Percentiles rank a stretch among this genome's conserved stretches.
Conservation (phyloP, 2,113 vertebrate species). For the Halichoeres trimaculatus region DNA sequence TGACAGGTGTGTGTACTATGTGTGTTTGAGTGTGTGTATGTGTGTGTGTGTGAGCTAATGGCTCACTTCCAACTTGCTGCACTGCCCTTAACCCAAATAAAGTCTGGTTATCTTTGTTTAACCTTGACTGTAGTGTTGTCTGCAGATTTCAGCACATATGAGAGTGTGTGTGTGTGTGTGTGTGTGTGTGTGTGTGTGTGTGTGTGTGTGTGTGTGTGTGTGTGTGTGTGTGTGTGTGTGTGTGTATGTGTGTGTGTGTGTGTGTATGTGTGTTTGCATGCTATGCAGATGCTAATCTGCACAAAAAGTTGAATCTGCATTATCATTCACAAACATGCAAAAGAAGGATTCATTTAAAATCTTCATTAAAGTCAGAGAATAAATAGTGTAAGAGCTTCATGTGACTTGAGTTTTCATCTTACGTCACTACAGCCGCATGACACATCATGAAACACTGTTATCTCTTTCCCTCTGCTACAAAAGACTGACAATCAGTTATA, state of each 20-base stretch:
- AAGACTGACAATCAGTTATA: constrained; percentile 45
- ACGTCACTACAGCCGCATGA: constrained; percentile 6
- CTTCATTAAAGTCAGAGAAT: not conserved
- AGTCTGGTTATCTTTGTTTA: constrained; percentile 69
- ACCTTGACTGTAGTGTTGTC: constrained; percentile 60
- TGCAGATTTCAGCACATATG: constrained; percentile 10
- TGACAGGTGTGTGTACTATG: constrained; percentile 56
- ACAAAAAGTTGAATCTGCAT: not conserved
- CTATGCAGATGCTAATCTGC: not conserved
- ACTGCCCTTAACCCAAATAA: constrained; percentile 74
- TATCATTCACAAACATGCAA: not conserved
- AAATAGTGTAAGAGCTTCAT: not conserved
- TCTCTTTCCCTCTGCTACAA: constrained; percentile 18
- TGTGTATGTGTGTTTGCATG: not conserved
- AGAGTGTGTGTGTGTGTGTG: constrained; percentile 12
- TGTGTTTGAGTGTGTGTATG: constrained; percentile 40
- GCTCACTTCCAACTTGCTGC: constrained; percentile 58
- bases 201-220: not conserved
- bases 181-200: not conserved
- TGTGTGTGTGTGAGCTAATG: constrained; percentile 41
- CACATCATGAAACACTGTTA: constrained; percentile 12
- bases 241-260: not conserved
- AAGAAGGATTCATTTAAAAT: not conserved
- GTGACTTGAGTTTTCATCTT: constrained; percentile 26
- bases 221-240: too few species aligned